Evolutionary conservation across 1,140 invertebrate genomes (phyloP).

Genomic region (Cepaea nemoralis): DNA sequence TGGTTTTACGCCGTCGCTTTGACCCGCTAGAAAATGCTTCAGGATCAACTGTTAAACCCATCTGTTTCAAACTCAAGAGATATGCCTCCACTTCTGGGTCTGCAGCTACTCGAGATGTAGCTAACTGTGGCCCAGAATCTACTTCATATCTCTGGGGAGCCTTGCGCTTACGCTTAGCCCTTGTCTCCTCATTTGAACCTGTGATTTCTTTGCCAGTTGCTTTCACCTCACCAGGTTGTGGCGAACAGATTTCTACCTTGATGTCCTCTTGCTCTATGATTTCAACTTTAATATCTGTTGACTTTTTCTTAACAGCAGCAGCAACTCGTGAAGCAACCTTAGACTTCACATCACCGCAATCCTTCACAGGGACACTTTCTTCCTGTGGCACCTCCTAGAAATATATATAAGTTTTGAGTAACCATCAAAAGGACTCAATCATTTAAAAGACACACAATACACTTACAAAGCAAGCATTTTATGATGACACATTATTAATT

Average conservation of each 20-base stretch:
- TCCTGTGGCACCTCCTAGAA: background rate
- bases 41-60: conserved; percentile 27
- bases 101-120: background rate
- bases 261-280: background rate
- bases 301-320: background rate
- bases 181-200: background rate
- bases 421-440: background rate
- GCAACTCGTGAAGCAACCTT: background rate
- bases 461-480: too few relatives aligned
- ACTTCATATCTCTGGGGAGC: background rate
- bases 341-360: background rate
- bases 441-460: too few relatives aligned
- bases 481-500: too few relatives aligned
- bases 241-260: background rate
- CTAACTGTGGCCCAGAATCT: background rate
- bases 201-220: background rate
- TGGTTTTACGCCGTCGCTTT: background rate
- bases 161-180: background rate
- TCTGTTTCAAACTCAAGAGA: conserved; percentile 13
- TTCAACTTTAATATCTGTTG: background rate
- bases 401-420: background rate
- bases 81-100: conserved; percentile 28
- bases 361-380: background rate
- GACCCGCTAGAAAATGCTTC: background rate
- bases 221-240: background rate